phyloP scores from a whole-genome alignment of 2,797 vertebrate species.

The Xenopus petersii region DNA sequence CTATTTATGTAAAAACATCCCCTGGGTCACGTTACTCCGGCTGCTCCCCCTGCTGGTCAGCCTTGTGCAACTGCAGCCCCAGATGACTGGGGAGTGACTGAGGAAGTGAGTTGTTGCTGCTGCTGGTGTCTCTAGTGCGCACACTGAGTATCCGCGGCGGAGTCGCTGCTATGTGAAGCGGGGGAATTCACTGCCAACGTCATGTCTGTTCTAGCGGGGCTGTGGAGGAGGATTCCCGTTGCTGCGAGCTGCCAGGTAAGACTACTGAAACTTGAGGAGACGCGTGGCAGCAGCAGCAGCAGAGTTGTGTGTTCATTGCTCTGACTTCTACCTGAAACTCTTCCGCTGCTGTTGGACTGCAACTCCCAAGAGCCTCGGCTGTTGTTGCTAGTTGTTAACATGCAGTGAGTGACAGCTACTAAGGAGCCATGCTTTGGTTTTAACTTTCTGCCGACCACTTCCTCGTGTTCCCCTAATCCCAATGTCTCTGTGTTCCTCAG shows the following conservation, averaged over 20 bases:
- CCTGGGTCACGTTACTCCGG: not conserved
- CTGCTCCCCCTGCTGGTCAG: slow-evolving; percentile 23
- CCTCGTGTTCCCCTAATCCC: not conserved
- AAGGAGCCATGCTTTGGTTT: too few relatives aligned
- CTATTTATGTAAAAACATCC: too few relatives aligned
- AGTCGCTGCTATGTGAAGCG: slow-evolving; percentile 12
- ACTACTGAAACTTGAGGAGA: not conserved
- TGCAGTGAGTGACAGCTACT: too few relatives aligned
- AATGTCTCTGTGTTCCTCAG: not conserved
- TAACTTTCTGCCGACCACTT: not conserved
- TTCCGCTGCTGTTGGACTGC: too few relatives aligned
- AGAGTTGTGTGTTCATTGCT: too few relatives aligned
- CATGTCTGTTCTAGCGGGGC: slow-evolving; percentile 11
- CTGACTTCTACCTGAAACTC: too few relatives aligned
- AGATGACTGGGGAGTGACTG: not conserved
- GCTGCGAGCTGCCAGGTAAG: slow-evolving; percentile 27
- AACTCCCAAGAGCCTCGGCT: too few relatives aligned
- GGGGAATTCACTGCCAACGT: not conserved
- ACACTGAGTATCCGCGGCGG: not conserved
- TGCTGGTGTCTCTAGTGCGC: not conserved
- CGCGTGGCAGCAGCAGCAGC: too few relatives aligned
- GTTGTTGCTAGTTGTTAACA: too few relatives aligned
- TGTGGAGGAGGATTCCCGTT: slow-evolving; percentile 32
- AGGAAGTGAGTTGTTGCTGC: slow-evolving; percentile 29
- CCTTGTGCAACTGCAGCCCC: not conserved